phyloP scores from a whole-genome alignment of 2,797 vertebrate species.

The Orestias chungarensis region DNA sequence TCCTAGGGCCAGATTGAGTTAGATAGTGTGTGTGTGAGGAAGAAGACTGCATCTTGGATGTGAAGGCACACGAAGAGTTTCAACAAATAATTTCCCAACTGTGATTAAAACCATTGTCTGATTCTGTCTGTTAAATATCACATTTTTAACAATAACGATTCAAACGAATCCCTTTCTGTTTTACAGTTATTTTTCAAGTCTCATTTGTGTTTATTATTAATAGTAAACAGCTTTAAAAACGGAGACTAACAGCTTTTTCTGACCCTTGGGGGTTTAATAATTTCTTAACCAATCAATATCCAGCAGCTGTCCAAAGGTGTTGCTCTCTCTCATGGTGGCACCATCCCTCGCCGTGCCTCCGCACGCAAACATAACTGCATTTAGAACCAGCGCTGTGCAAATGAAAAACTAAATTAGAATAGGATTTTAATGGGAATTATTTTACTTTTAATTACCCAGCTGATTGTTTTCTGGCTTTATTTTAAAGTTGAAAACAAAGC shows the following conservation, averaged over 20 bases:
- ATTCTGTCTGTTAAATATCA: background rate
- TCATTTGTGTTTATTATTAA: conserved; percentile 36
- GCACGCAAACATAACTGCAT: background rate
- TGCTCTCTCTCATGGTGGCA: conserved; percentile 39
- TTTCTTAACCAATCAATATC: conserved; percentile 63
- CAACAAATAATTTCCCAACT: background rate
- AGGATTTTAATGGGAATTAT: background rate
- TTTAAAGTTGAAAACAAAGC: background rate
- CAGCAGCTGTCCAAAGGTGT: conserved; percentile 46
- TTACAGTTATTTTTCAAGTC: conserved; percentile 2
- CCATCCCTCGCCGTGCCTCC: conserved; percentile 25
- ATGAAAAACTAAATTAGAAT: background rate
- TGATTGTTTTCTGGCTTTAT: background rate
- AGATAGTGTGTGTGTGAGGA: background rate
- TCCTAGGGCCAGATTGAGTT: background rate
- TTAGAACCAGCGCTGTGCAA: conserved; percentile 3
- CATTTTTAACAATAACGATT: background rate
- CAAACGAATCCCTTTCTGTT: background rate
- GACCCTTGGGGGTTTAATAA: conserved; percentile 51
- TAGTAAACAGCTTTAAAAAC: conserved; percentile 30
- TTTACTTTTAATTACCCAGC: background rate
- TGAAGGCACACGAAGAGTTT: background rate
- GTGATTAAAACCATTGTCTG: background rate
- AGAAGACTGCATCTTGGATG: background rate
- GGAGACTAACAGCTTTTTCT: conserved; percentile 27